phyloP scores from a whole-genome alignment of 2,797 vertebrate species.

The Pyrocephalus nanus region DNA sequence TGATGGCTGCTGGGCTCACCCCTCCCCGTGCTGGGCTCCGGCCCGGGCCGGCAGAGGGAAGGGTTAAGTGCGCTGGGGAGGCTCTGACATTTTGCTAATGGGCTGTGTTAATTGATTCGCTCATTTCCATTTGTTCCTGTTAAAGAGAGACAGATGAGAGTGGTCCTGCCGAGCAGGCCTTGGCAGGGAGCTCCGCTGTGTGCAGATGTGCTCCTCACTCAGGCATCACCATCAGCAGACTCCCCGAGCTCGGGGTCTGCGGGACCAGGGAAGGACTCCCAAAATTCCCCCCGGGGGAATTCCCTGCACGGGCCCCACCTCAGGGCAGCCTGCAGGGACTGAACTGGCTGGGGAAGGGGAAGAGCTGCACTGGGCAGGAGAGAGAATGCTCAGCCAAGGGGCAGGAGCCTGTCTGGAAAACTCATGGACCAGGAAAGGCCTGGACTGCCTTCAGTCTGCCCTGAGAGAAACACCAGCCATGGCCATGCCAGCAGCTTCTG shows the following conservation, averaged over 20 bases:
- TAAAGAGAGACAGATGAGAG: constrained; percentile 84
- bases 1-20: too few relatives aligned
- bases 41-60: constrained; percentile 45
- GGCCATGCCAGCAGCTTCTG: not conserved
- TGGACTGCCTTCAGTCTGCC: not conserved
- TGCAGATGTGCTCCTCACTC: constrained; percentile 81
- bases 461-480: not conserved
- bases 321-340: accelerated
- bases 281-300: not conserved
- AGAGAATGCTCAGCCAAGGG: not conserved
- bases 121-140: constrained; percentile 84
- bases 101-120: constrained; percentile 83
- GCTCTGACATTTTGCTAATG: constrained; percentile 80
- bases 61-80: constrained; percentile 77
- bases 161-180: constrained; percentile 78
- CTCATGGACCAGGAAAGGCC: not conserved
- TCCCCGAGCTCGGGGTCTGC: not conserved
- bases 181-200: constrained; percentile 79
- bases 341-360: not conserved
- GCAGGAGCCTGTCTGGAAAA: not conserved
- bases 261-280: not conserved
- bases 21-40: not conserved
- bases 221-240: constrained; percentile 53
- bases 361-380: not conserved
- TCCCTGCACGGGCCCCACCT: not conserved